Evolutionary conservation across 1,140 invertebrate species (phyloP), one percentile per base, ranked within the genome.

Genomic region (Schlechtendalia chinensis): DNA sequence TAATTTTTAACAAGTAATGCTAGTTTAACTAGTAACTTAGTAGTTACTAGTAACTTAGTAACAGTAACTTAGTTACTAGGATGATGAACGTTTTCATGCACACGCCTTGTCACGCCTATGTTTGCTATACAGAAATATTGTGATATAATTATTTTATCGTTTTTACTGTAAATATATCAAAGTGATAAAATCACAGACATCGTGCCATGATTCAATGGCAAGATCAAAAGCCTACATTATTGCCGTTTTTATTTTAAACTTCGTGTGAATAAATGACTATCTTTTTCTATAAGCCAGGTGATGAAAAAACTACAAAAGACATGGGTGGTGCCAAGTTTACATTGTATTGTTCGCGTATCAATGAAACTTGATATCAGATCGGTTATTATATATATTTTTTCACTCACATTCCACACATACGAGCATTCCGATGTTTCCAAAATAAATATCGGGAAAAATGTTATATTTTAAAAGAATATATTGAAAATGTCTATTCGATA

Each of bases 311-410:
- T 65, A 65, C 29, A 67, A 67, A 67, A 12, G 11, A 67, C 32
- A 45, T 32, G n/a, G 63, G 45, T 45, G 63, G 63, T 67, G 63
- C 63, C 63, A 67, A 67, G 63, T 67, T 67, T 45, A 39, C 32
- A 45, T 22, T 45, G 63, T 45, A 67, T 65, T 65, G 61, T 65
- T 65, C 61, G n/a, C n/a, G 61, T 65, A 65, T 22, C 27, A 39
- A 65, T 39, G 19, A n/a, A 39, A 5, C 61, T 39, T 65, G 61
- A 65, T 39, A 65, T 17, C 29, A 22, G 63, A 67, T 45, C 63
- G 63, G 32, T 67, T 67, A 67, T 67, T 67, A 22, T 67, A 45
- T 67, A 67, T 22, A 5, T 22, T 14, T 67, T 45, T 67, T 45
- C n/a, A 45, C 12, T n/a, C 63, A 24, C 32, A 22, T 67, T 67